Conservation (phyloP, 2,888 invertebrate species). For the Beris morrisii region DNA sequence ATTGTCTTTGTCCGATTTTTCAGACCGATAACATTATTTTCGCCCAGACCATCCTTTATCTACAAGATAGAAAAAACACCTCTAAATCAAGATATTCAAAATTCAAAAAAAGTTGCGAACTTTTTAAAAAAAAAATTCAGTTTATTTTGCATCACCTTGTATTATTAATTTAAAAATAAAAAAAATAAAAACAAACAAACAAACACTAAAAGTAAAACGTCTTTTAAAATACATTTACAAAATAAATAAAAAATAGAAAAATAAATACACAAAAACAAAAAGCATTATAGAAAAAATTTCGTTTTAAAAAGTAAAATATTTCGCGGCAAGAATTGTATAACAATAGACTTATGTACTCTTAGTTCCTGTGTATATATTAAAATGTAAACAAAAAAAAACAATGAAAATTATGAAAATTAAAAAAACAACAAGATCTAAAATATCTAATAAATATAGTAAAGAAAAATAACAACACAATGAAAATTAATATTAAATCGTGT, state of each 20-base stretch:
- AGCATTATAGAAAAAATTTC: conserved; percentile 39
- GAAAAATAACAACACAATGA: background rate
- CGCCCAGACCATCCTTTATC: no score
- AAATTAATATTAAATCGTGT: conserved; percentile 12
- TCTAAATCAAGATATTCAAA: no score
- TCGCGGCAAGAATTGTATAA: conserved; percentile 36
- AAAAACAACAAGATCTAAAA: background rate
- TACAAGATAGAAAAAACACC: no score
- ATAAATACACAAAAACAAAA: conserved; percentile 38
- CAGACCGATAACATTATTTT: no score
- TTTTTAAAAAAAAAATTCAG: no score
- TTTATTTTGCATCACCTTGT: no score
- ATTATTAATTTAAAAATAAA: background rate
- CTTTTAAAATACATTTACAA: conserved; percentile 19
- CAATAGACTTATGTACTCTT: conserved; percentile 36
- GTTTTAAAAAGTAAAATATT: conserved; percentile 35
- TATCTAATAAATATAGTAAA: no score
- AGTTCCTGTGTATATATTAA: conserved; percentile 38
- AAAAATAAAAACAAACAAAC: background rate
- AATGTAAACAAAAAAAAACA: conserved; percentile 27
- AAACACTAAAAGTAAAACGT: conserved; percentile 7
- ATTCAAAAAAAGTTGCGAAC: no score
- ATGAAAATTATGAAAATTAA: conserved; percentile 18
- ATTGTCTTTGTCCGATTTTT: no score
- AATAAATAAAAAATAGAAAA: conserved; percentile 28